phyloP scores from a whole-genome alignment of 2,888 invertebrate genomes.

The Aleiodes alternator region DNA sequence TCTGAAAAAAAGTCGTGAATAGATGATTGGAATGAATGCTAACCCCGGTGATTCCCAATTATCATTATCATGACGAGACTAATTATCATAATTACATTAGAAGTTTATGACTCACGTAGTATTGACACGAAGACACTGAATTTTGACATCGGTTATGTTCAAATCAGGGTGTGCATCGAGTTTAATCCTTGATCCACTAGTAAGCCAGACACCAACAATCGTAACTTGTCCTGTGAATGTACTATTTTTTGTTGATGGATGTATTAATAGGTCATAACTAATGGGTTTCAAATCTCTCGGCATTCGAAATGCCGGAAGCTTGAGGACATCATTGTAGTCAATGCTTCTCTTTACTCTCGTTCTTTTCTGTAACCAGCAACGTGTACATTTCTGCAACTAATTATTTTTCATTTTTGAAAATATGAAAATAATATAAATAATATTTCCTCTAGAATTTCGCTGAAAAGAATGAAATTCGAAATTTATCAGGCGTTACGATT shows the following conservation, averaged over 20 bases:
- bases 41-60: neutral
- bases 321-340: slow-evolving; percentile 83
- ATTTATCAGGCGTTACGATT: too few relatives aligned
- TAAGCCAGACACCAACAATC: slow-evolving; percentile 83
- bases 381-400: slow-evolving; percentile 16
- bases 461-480: neutral
- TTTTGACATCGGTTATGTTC: slow-evolving; percentile 78
- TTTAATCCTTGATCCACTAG: slow-evolving; percentile 80
- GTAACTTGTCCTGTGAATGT: slow-evolving; percentile 82
- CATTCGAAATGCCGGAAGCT: slow-evolving; percentile 81
- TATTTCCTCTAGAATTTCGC: neutral
- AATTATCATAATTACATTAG: slow-evolving; percentile 1
- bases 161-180: slow-evolving; percentile 83
- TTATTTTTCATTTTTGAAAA: slow-evolving; percentile 1
- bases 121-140: slow-evolving; percentile 69
- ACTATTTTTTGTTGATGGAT: slow-evolving; percentile 81
- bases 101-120: slow-evolving; percentile 66
- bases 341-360: slow-evolving; percentile 77
- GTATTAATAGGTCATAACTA: slow-evolving; percentile 81
- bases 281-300: slow-evolving; percentile 81
- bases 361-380: slow-evolving; percentile 40
- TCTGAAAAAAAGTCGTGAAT: neutral
- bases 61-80: neutral
- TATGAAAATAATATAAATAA: neutral
- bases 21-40: neutral